Conservation (phyloP, 2,888 invertebrate species). For the Scaptomyza parva region DNA sequence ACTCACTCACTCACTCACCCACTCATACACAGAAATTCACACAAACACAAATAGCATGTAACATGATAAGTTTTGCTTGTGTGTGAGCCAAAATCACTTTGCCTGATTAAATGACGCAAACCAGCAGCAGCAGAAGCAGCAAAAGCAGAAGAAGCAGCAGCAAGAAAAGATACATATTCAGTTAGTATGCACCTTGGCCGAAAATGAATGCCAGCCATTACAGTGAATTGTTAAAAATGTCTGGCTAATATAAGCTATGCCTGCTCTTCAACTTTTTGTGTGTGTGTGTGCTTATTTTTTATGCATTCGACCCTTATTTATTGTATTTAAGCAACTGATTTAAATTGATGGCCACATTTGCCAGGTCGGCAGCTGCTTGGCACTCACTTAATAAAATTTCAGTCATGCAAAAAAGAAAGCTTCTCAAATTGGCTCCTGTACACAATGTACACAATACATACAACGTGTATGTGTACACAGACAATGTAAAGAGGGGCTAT, state of each 20-base stretch:
- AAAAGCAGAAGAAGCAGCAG: conserved; percentile 15
- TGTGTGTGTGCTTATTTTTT: background rate
- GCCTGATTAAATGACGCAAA: conserved; percentile 78
- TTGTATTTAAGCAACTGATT: conserved; percentile 70
- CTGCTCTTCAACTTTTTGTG: background rate
- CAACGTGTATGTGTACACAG: conserved; percentile 10
- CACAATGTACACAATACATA: background rate
- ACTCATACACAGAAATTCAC: conserved; percentile 22
- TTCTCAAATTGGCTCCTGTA: conserved; percentile 44
- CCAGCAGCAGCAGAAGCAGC: conserved; percentile 35
- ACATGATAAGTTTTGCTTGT: conserved; percentile 67
- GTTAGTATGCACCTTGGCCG: conserved; percentile 56
- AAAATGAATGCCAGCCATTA: conserved; percentile 71
- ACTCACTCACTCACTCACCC: conserved; percentile 8
- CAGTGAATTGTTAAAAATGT: conserved; percentile 77
- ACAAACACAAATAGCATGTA: conserved; percentile 23
- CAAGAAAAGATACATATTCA: conserved; percentile 32
- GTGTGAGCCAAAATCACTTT: conserved; percentile 73
- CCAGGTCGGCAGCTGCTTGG: conserved; percentile 34
- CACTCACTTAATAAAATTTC: conserved; percentile 79
- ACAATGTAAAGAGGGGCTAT: conserved; percentile 47
- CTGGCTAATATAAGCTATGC: conserved; percentile 62
- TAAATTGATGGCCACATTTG: conserved; percentile 70
- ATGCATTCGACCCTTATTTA: conserved; percentile 64
- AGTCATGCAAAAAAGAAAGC: conserved; percentile 46